Percentiles rank a stretch among this genome's conserved stretches.
phyloP scores from a whole-genome alignment of 1,140 invertebrate genomes.

The Drosophila prosaltans region DNA sequence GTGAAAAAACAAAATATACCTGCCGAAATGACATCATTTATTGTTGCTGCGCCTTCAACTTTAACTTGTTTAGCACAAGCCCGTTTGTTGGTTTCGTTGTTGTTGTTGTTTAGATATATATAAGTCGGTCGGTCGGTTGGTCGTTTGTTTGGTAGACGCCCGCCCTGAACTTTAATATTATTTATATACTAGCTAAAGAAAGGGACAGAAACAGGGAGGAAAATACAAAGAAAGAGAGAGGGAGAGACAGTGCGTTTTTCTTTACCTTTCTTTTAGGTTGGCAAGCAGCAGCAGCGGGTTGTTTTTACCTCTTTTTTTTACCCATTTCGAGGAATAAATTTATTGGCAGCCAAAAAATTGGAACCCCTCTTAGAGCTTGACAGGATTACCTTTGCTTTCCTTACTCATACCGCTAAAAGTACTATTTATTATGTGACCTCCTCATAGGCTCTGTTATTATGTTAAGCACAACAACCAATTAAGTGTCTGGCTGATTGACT shows the following conservation, averaged over 20 bases:
- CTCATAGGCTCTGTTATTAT: constrained; percentile 64
- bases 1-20: constrained; percentile 23
- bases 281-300: constrained; percentile 53
- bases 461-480: constrained; percentile 79
- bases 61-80: constrained; percentile 57
- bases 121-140: constrained; percentile 69
- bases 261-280: constrained; percentile 48
- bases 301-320: constrained; percentile 70
- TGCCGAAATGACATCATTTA: constrained; percentile 68
- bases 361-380: constrained; percentile 33
- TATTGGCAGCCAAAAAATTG: constrained; percentile 73
- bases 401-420: neutral
- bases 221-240: constrained; percentile 39
- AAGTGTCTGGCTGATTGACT: constrained; percentile 47
- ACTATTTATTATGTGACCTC: constrained; percentile 79
- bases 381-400: neutral
- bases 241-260: constrained; percentile 70
- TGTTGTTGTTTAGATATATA: constrained; percentile 29
- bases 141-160: constrained; percentile 42
- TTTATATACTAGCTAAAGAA: constrained; percentile 53
- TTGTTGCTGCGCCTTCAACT: constrained; percentile 41
- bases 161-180: constrained; percentile 68
- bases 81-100: constrained; percentile 21
- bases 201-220: neutral
- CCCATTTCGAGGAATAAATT: constrained; percentile 35